Conservation (phyloP, 2,888 invertebrate genomes). For the Polyommatus icarus region DNA sequence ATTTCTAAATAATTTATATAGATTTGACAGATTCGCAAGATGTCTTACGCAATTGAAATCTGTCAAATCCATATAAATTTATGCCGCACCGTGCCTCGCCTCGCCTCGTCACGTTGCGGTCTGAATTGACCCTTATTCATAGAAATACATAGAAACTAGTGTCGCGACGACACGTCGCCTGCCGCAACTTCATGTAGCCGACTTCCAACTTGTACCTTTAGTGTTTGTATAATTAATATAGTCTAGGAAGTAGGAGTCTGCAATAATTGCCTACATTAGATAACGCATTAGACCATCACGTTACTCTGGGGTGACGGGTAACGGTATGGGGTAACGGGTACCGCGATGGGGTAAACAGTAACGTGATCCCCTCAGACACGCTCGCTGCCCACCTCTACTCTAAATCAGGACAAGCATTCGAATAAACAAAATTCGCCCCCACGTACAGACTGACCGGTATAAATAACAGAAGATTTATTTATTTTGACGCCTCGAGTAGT, state of each 20-base stretch:
- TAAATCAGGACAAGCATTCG: conserved; percentile 45
- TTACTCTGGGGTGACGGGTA: background rate
- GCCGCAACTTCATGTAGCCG: too few species aligned
- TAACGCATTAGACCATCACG: background rate
- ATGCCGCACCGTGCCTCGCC: too few species aligned
- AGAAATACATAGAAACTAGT: too few species aligned
- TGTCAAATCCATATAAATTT: too few species aligned
- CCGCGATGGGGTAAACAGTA: background rate
- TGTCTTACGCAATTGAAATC: too few species aligned
- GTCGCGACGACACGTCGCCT: too few species aligned
- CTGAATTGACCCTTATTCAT: too few species aligned
- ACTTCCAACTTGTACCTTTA: background rate
- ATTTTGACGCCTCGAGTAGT: background rate
- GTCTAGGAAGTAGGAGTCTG: background rate
- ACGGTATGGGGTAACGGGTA: too few species aligned
- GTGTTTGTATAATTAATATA: background rate
- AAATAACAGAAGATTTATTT: conserved; percentile 19
- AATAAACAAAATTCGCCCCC: conserved; percentile 56
- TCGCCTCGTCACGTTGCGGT: too few species aligned
- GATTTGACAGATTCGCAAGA: too few species aligned
- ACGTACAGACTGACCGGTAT: conserved; percentile 29
- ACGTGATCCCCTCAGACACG: conserved; percentile 33
- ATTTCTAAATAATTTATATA: too few species aligned
- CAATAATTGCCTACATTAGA: background rate
- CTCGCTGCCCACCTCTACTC: conserved; percentile 39